Evolutionary conservation across 2,113 vertebrate species (phyloP).

Genomic region (Paramormyrops kingsleyae): DNA sequence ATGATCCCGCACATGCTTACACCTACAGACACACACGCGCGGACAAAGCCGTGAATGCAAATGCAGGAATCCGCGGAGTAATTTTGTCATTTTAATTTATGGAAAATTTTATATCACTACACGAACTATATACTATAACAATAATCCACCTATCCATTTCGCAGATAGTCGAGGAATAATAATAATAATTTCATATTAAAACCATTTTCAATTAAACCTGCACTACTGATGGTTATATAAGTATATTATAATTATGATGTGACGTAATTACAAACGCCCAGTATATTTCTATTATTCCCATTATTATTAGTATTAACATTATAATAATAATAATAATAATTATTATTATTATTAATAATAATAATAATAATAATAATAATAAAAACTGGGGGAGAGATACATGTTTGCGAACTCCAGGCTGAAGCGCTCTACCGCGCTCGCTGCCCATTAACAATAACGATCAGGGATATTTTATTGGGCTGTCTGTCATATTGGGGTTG

Average conservation of each 20-base stretch:
- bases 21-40: not conserved
- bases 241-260: not conserved
- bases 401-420: not conserved
- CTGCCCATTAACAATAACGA: constrained; percentile 14
- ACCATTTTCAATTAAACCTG: not conserved
- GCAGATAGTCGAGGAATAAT: not conserved
- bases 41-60: not conserved
- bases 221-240: not conserved
- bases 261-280: not conserved
- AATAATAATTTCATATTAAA: not conserved
- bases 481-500: constrained; percentile 36
- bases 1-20: constrained; percentile 32
- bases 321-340: not conserved
- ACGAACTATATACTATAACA: not conserved
- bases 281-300: not conserved
- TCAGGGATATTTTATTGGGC: constrained; percentile 28
- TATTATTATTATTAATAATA: no score
- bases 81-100: not conserved
- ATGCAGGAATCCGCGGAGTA: not conserved
- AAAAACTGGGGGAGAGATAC: not conserved
- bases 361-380: no score
- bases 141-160: not conserved
- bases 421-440: not conserved
- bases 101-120: not conserved
- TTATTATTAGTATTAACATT: not conserved